Base-by-base conservation (phyloP, 53 echinoderm and acorn worm genomes). In the Actinopyga echinites region DNA sequence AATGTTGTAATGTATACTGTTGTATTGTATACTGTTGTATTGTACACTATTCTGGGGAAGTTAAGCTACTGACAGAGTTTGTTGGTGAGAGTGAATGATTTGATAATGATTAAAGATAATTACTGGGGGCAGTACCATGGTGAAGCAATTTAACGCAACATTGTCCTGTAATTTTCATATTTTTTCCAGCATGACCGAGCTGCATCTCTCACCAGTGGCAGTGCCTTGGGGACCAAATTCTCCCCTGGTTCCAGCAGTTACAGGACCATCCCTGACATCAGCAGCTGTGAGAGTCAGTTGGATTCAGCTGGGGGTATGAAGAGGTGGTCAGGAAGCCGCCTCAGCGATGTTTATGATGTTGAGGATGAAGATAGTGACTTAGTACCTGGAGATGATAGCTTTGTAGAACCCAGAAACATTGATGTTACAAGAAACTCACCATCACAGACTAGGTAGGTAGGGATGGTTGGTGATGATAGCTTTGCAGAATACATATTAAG, bases 271-370 rank as follows among this genome's bases (percentile, higher is more conserved):
- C 86, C 89, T 23, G 87, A 99, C 54, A 82, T 99, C 67, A 93
- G 93, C 79, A 94, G 90, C 74, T 88, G 89, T 37, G 99, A 99
- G 64, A 99, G 94, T 55, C 89, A 89, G 59, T 73, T 99, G 63
- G 92, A 90, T 67, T 99, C 99, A n/a, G 99, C 99, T 4, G 94
- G 94, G 15, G 92, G 86, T 38, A 69, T 93, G 69, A 88, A 79
- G 65, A 78, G 80, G 19, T 83, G 82, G 15, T 77, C 81, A 63
- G 57, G 81, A 21, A 44, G 53, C 45, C 55, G 52, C 17, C 56
- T 78, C 31, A 54, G 56, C 8, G 84, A 90, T 57, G 74, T 33
- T 20, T 63, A 61, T 34, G 92, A 85, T 45, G 42, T 71, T 11
- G 84, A 88, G 9, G 73, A 62, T 43, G 87, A 57, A 19, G 92